Evolutionary conservation across 2,113 vertebrate genomes (phyloP).

Genomic region (Heptranchias perlo): DNA sequence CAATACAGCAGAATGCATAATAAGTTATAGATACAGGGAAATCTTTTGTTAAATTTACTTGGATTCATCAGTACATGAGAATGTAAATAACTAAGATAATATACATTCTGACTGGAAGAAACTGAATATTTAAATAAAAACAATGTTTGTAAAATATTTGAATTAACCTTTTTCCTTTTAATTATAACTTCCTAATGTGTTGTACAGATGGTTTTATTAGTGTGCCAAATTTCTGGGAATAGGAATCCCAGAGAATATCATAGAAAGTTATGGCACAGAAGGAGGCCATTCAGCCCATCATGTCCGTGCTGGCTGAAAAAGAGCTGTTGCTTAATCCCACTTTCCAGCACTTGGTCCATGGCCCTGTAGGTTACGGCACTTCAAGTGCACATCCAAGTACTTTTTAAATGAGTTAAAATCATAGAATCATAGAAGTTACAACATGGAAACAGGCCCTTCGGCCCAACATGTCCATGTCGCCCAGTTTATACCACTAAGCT

Average conservation of each 20-base stretch:
- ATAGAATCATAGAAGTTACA: no score
- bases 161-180: background rate
- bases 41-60: background rate
- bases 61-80: background rate
- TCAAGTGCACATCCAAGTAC: no score
- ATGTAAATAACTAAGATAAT: background rate
- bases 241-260: background rate
- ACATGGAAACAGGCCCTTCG: no score
- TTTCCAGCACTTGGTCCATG: no score
- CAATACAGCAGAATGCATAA: background rate
- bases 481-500: no score
- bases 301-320: no score
- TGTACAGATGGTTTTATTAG: background rate
- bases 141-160: background rate
- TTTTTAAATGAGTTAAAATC: no score
- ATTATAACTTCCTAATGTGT: background rate
- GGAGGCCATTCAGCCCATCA: no score
- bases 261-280: no score
- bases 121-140: background rate
- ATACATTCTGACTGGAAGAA: background rate
- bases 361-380: no score
- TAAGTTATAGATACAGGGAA: background rate
- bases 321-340: no score
- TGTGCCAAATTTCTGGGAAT: background rate
- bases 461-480: no score